Evolutionary conservation across 2,888 invertebrate species (phyloP).

Genomic region (Ormyrus rosae): DNA sequence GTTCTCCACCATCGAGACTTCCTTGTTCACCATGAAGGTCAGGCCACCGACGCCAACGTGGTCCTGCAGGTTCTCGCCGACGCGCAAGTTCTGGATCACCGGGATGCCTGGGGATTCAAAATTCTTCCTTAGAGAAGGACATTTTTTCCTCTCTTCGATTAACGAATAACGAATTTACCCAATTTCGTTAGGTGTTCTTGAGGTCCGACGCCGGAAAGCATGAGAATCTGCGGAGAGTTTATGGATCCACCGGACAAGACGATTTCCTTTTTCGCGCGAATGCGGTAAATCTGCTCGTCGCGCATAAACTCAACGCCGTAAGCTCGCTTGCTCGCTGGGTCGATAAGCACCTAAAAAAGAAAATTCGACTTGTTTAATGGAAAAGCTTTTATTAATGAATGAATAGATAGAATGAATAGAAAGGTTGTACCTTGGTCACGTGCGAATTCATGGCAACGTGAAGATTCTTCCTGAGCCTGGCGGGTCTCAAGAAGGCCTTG

Average conservation of each 20-base stretch:
- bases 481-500: constrained; percentile 90
- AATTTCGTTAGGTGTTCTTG: constrained; percentile 83
- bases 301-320: constrained; percentile 90
- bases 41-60: constrained; percentile 92
- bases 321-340: constrained; percentile 82
- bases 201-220: constrained; percentile 94
- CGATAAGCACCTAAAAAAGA: constrained; percentile 70
- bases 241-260: constrained; percentile 94
- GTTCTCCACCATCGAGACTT: constrained; percentile 87
- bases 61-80: constrained; percentile 92
- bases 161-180: constrained; percentile 59
- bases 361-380: no score
- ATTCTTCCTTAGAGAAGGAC: not conserved
- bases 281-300: constrained; percentile 83
- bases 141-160: not conserved
- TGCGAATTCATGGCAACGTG: constrained; percentile 90
- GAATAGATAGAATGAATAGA: no score
- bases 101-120: constrained; percentile 79
- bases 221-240: constrained; percentile 94
- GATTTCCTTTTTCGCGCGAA: constrained; percentile 89
- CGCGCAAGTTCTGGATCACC: constrained; percentile 86
- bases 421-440: constrained; percentile 77
- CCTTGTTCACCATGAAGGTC: constrained; percentile 87
- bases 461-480: constrained; percentile 87
- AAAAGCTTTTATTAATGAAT: no score